These are phyloP conservation scores for Podarcis siculus DNA, from an alignment of 2,797 vertebrate species.

Conservation along the genomic window DNA sequence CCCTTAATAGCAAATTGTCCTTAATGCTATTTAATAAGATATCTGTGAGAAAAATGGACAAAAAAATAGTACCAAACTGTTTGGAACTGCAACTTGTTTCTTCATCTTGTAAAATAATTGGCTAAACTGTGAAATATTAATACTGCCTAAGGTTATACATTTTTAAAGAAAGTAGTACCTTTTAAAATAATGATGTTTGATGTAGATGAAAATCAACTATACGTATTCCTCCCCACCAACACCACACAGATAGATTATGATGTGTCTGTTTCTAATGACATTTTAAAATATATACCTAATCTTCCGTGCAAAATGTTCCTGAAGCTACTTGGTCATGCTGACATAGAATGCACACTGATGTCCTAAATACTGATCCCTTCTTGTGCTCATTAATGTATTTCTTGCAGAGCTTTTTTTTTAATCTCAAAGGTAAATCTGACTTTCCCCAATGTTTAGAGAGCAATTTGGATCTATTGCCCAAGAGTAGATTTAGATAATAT, in stretches of 20 bases:
- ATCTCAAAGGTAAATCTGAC: not conserved
- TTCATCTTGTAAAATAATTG: not conserved
- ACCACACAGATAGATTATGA: not conserved
- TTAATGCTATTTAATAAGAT: constrained; percentile 2
- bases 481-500: not conserved
- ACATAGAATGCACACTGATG: not conserved
- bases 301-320: not conserved
- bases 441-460: not conserved
- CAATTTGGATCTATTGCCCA: not conserved
- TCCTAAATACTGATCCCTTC: not conserved
- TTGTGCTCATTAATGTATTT: not conserved
- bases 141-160: not conserved
- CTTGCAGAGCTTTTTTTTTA: not conserved
- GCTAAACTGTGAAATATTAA: not conserved
- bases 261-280: not conserved
- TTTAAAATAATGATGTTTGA: not conserved
- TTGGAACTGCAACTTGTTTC: constrained; percentile 28
- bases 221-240: not conserved
- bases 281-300: not conserved
- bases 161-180: constrained; percentile 1
- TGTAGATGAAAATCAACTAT: not conserved
- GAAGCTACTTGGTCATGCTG: not conserved
- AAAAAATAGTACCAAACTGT: constrained; percentile 33
- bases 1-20: constrained; percentile 17
- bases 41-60: constrained; percentile 16